phyloP scores from a whole-genome alignment of 2,113 vertebrate species.

The Cyphomyrus plagiostoma region DNA sequence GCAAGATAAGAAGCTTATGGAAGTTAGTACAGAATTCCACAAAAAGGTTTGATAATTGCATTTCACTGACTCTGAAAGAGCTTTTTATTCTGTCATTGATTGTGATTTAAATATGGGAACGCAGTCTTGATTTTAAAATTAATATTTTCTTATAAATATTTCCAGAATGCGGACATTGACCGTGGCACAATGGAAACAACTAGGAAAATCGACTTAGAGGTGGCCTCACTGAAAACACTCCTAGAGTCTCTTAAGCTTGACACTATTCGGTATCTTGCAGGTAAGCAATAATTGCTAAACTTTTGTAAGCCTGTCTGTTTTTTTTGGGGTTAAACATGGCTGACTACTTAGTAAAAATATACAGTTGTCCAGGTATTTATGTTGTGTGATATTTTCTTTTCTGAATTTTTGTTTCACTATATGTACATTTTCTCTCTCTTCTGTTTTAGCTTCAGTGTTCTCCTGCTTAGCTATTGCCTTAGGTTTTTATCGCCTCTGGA shows the following conservation, averaged over 20 bases:
- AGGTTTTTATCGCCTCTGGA: slow-evolving; percentile 86
- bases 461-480: slow-evolving; percentile 82
- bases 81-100: not conserved
- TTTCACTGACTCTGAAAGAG: not conserved
- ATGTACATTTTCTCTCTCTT: not conserved
- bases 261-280: slow-evolving; percentile 80
- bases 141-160: not conserved
- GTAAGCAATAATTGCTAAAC: slow-evolving; percentile 51
- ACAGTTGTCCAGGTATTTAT: not conserved
- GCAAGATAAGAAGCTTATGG: slow-evolving; percentile 88
- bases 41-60: slow-evolving; percentile 62
- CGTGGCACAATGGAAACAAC: slow-evolving; percentile 78
- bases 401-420: not conserved
- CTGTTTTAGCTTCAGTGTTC: slow-evolving; percentile 74
- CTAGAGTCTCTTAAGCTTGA: slow-evolving; percentile 93
- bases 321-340: not conserved
- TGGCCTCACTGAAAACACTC: slow-evolving; percentile 86
- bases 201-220: slow-evolving; percentile 90
- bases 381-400: not conserved
- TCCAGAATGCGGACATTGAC: slow-evolving; percentile 75
- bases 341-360: not conserved
- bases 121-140: not conserved
- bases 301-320: not conserved
- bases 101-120: not conserved
- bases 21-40: slow-evolving; percentile 80